Conservation (phyloP, 2,113 vertebrate species). For the Oxyruncus cristatus region DNA sequence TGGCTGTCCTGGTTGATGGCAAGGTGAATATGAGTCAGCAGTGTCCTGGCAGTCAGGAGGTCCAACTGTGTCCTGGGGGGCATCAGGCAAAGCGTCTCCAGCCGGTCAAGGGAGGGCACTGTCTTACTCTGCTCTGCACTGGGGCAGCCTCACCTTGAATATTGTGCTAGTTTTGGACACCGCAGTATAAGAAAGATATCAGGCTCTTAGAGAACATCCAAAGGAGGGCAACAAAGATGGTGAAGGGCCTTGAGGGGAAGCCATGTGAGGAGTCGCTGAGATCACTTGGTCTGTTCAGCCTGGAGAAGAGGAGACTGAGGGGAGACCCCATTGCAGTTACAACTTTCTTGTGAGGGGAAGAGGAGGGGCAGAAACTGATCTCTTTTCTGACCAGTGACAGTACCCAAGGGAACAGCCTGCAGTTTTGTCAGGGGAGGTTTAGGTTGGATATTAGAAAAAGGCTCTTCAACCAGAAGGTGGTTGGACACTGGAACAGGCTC, state of each 20-base stretch:
- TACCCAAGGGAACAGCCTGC: neutral
- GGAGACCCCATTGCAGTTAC: neutral
- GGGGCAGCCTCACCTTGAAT: neutral
- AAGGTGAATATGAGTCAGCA: neutral
- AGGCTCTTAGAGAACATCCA: neutral
- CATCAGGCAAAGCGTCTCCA: neutral
- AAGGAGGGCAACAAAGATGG: neutral
- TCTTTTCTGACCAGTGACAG: neutral
- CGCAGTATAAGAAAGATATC: neutral
- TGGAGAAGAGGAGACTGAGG: neutral
- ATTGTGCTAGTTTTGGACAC: neutral
- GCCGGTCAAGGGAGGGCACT: neutral
- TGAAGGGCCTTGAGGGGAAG: neutral
- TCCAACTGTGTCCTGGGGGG: neutral
- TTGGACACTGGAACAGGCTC: neutral
- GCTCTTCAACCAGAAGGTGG: neutral
- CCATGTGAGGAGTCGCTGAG: neutral
- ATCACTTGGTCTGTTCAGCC: neutral
- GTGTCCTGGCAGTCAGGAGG: neutral
- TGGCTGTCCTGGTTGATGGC: neutral
- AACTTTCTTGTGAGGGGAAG: neutral
- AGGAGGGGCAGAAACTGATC: neutral
- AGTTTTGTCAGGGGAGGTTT: neutral
- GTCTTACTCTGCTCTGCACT: neutral
- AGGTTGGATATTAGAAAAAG: neutral